These are phyloP conservation scores for Naso thynnoides DNA, from an alignment of 2,797 vertebrate genomes.

Conservation along the genomic window DNA sequence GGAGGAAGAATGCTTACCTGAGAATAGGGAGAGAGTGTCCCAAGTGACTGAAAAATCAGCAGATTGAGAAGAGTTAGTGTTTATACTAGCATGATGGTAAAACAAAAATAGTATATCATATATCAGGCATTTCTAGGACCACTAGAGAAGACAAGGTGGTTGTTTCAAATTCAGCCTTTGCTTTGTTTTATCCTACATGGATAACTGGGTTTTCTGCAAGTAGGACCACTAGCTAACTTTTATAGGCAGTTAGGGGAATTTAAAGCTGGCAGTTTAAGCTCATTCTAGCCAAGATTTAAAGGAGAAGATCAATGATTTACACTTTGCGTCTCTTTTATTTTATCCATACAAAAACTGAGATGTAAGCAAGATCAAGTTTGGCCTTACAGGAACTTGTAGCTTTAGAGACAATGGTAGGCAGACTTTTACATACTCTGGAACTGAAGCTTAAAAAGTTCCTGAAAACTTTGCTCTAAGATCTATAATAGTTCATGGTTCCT, in stretches of 20 bases:
- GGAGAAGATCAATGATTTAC: neutral
- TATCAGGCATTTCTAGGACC: neutral
- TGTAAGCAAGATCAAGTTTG: neutral
- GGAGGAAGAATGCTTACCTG: conserved; percentile 85
- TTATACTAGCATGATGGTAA: neutral
- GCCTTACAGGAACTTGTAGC: neutral
- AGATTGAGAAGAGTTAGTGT: conserved; percentile 57
- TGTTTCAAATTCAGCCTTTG: neutral
- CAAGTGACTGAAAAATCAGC: conserved; percentile 87
- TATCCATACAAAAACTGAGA: neutral
- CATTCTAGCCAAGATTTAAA: neutral
- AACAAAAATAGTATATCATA: neutral
- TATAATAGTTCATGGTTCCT: no score
- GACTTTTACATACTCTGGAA: no score
- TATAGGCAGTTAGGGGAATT: neutral
- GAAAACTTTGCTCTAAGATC: no score
- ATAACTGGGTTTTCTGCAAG: neutral
- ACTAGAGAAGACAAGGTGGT: neutral
- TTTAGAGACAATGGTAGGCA: neutral
- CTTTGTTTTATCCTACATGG: neutral
- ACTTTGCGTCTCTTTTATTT: neutral
- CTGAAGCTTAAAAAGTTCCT: no score
- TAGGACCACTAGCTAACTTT: neutral
- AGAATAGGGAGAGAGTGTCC: conserved; percentile 93
- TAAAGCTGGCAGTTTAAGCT: neutral